Evolutionary conservation across 2,797 vertebrate genomes (phyloP).

Genomic region (Artibeus jamaicensis): DNA sequence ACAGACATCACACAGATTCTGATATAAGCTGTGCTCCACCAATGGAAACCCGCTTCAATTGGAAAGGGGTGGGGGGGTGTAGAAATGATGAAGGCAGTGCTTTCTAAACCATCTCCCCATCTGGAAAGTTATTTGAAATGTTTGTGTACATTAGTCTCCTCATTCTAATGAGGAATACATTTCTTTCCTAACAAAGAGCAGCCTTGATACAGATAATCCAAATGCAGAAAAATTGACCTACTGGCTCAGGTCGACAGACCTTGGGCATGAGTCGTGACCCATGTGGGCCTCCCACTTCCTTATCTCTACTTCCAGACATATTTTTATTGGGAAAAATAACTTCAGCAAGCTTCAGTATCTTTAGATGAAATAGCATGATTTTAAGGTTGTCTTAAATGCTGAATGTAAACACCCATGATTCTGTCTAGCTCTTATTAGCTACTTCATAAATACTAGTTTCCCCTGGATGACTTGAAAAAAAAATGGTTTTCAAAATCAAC

Average conservation of each 20-base stretch:
- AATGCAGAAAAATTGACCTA: background rate
- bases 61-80: rapidly evolving
- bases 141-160: background rate
- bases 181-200: background rate
- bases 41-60: background rate
- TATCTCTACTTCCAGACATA: background rate
- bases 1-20: background rate
- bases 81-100: background rate
- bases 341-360: background rate
- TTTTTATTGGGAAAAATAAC: background rate
- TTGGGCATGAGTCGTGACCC: background rate
- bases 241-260: background rate
- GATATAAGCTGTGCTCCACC: background rate
- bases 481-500: background rate
- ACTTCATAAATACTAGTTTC: background rate
- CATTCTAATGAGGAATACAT: background rate
- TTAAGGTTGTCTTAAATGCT: background rate
- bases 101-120: background rate
- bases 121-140: background rate
- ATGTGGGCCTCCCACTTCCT: background rate
- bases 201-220: background rate
- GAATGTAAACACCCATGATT: background rate
- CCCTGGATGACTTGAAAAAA: background rate
- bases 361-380: background rate
- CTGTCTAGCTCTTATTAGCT: background rate